Conservation (phyloP, 2,113 vertebrate genomes). For the Dicaeum eximium region DNA sequence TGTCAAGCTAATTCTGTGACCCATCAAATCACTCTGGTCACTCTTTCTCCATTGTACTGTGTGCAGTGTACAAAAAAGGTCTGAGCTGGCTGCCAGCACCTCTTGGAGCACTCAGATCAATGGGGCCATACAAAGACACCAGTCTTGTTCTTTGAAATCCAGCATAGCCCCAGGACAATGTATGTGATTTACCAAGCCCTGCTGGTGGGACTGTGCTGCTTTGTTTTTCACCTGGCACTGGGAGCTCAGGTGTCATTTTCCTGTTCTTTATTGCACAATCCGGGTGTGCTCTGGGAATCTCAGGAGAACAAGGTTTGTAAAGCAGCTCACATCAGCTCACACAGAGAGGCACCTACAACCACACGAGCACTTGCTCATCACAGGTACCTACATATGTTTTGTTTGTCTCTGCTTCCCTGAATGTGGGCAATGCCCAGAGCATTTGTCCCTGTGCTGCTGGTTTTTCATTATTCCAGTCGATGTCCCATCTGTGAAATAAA, state of each 20-base stretch:
- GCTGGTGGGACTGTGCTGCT: not conserved
- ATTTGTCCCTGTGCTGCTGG: not conserved
- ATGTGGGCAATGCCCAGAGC: fast-evolving
- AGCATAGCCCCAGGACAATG: fast-evolving
- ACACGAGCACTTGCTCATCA: not conserved
- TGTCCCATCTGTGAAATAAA: not conserved
- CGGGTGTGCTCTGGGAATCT: not conserved
- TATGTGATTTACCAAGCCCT: not conserved
- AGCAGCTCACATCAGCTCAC: not conserved
- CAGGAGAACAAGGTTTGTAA: not conserved
- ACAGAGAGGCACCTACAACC: not conserved
- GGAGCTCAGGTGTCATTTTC: not conserved
- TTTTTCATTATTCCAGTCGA: not conserved
- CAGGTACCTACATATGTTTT: not conserved
- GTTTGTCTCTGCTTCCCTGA: not conserved
- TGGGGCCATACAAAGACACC: not conserved
- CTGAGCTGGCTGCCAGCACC: not conserved
- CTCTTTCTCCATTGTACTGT: not conserved
- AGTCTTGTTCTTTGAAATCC: not conserved
- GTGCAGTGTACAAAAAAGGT: not conserved
- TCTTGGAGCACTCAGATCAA: not conserved
- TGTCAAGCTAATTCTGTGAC: not conserved
- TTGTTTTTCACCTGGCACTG: not conserved
- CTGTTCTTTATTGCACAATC: not conserved
- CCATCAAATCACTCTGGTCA: not conserved